These are phyloP conservation scores for Holothuria leucospilota DNA, from an alignment of 53 echinoderm and acorn worm species.

Conservation along the genomic window DNA sequence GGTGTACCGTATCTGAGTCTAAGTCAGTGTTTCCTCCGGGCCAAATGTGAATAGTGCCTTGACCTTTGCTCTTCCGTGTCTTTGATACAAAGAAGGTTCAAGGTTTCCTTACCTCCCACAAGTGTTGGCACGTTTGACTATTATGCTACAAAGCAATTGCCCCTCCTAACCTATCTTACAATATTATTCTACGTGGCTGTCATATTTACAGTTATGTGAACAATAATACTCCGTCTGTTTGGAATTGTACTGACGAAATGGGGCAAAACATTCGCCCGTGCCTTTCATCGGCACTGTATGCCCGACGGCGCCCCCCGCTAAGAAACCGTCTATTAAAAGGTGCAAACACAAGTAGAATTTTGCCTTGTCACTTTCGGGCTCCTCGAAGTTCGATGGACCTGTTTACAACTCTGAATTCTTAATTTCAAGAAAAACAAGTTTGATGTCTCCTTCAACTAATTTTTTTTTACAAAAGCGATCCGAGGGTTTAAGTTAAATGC, in stretches of 20 bases:
- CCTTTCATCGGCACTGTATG: neutral
- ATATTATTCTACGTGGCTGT: conserved; percentile 24
- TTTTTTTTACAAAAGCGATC: neutral
- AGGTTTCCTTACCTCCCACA: too few species aligned
- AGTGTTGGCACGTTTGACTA: too few species aligned
- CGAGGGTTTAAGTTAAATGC: conserved; percentile 3
- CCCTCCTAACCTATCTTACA: conserved; percentile 9
- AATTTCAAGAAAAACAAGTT: conserved; percentile 25
- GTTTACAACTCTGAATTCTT: conserved; percentile 3
- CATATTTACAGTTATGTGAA: conserved; percentile 24
- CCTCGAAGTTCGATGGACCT: neutral
- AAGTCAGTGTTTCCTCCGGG: too few species aligned
- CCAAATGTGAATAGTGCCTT: too few species aligned
- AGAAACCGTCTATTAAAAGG: neutral
- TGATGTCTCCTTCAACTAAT: conserved; percentile 12
- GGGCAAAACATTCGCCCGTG: conserved; percentile 31
- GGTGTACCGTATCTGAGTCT: too few species aligned
- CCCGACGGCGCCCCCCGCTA: conserved; percentile 38
- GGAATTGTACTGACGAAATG: conserved; percentile 1
- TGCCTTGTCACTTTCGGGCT: conserved; percentile 25
- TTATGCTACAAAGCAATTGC: conserved; percentile 18
- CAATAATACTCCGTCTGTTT: conserved; percentile 16
- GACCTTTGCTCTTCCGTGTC: too few species aligned
- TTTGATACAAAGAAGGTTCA: too few species aligned
- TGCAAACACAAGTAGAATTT: neutral